Evolutionary conservation across 2,113 vertebrate species (phyloP), one percentile per base, ranked within the genome.

Genomic region (Proteles cristata): DNA sequence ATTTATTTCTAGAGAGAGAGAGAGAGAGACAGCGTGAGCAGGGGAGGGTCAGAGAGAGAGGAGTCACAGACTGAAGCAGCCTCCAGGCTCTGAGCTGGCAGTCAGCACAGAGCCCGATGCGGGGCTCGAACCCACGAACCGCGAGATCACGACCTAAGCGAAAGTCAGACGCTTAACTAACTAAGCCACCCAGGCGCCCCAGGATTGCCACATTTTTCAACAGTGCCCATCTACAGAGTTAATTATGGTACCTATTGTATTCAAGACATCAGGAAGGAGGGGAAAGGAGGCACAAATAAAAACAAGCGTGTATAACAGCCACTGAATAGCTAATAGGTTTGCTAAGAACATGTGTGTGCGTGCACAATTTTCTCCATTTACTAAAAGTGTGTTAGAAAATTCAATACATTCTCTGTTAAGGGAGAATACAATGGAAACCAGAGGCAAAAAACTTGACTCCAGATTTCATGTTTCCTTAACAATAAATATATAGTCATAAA

Each of bases 171-270:
- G n/a, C n/a, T n/a, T n/a, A n/a, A n/a, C n/a, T n/a, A n/a, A n/a
- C n/a, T n/a, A n/a, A n/a, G n/a, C n/a, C n/a, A n/a, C n/a, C n/a
- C n/a, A n/a, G n/a, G n/a, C n/a, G n/a, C n/a, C n/a, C n/a, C 28
- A 8, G 5, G 12, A 39, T 3, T 26, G n/a, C 50, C 11, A 0
- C 3, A 23, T 15, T 14, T n/a, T 71, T 21, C n/a, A 8, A 26
- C 0, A 19, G 31, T 9, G 10, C 81, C 55, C 31, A 21, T 15
- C 65, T 31, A 10, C 23, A 11, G 53, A 43, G n/a, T 53, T 14
- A 33, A 35, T 25, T 26, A 45, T 0, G 10, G 2, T 28, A 39
- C 4, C 23, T 10, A n/a, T 4, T 25, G 25, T 25, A 68, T 8
- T 25, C 7, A 7, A 31, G 11, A 21, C 17, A 23, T 80, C 53